A percentile compares a stretch with the other conserved stretches of the same genome.
These are phyloP conservation scores for Mus pahari DNA, from an alignment of 2,113 vertebrate species.

Conservation along the genomic window DNA sequence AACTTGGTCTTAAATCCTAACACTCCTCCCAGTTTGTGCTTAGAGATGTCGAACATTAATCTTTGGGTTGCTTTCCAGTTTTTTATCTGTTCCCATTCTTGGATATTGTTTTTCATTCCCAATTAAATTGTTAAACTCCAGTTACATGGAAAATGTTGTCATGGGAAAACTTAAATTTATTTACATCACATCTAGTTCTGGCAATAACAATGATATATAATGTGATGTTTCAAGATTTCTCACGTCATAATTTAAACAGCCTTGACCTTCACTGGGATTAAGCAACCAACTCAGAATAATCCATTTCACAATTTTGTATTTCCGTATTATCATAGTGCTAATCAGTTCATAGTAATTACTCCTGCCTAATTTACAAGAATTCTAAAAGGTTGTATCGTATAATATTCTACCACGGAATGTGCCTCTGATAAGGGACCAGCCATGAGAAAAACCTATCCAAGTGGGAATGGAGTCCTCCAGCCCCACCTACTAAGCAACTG, in stretches of 20 bases:
- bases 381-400: constrained; percentile 25
- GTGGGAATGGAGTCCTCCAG: constrained; percentile 50
- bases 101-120: constrained; percentile 60
- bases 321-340: neutral
- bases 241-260: constrained; percentile 40
- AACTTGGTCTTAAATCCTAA: neutral
- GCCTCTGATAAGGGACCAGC: constrained; percentile 57
- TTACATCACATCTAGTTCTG: constrained; percentile 59
- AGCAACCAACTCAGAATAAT: constrained; percentile 38
- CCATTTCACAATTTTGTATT: constrained; percentile 39
- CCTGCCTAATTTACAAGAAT: constrained; percentile 34
- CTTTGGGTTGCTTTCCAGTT: constrained; percentile 33
- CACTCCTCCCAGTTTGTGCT: neutral
- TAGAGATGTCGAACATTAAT: constrained; percentile 46
- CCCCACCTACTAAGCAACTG: constrained; percentile 21
- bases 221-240: neutral
- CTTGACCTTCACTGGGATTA: constrained; percentile 45
- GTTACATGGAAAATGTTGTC: constrained; percentile 19
- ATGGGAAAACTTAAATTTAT: constrained; percentile 59
- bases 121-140: constrained; percentile 67
- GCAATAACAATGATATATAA: neutral
- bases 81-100: constrained; percentile 57
- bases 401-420: constrained; percentile 20
- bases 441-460: constrained; percentile 48
- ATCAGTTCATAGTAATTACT: constrained; percentile 47